These are phyloP conservation scores for Anastatus disparis DNA, from an alignment of 1,140 invertebrate genomes.

Conservation along the genomic window DNA sequence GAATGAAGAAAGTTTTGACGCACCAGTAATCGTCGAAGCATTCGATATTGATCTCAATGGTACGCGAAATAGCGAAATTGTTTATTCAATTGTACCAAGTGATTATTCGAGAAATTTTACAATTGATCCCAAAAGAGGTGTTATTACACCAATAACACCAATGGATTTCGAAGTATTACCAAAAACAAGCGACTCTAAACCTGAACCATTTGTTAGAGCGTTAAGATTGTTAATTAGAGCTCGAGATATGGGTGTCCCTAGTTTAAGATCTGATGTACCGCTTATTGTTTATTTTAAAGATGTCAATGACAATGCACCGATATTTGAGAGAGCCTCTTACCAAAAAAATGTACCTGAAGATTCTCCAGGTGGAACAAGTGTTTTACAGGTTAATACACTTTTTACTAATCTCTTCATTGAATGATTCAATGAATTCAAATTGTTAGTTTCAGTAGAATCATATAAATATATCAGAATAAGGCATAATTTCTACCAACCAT, in stretches of 20 bases:
- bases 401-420: background rate
- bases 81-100: constrained; percentile 83
- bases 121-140: constrained; percentile 78
- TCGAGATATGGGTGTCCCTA: constrained; percentile 81
- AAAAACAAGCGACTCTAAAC: constrained; percentile 66
- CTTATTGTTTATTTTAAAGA: constrained; percentile 87
- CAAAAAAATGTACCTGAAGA: constrained; percentile 84
- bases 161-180: constrained; percentile 84
- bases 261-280: constrained; percentile 77
- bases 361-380: constrained; percentile 78
- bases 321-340: constrained; percentile 82
- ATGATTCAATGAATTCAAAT: too few relatives aligned
- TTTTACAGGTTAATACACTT: constrained; percentile 73
- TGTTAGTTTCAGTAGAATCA: too few relatives aligned
- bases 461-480: too few relatives aligned
- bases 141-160: constrained; percentile 74
- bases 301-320: constrained; percentile 86
- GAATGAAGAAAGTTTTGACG: constrained; percentile 82
- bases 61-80: constrained; percentile 86
- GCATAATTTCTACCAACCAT: too few relatives aligned
- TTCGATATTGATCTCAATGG: constrained; percentile 88
- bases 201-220: constrained; percentile 68
- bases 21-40: constrained; percentile 81
- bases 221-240: constrained; percentile 83
- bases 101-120: constrained; percentile 83